Percentiles rank a stretch among this genome's conserved stretches.
These are phyloP conservation scores for Nymphicus hollandicus DNA, from an alignment of 2,113 vertebrate species.

Conservation along the genomic window DNA sequence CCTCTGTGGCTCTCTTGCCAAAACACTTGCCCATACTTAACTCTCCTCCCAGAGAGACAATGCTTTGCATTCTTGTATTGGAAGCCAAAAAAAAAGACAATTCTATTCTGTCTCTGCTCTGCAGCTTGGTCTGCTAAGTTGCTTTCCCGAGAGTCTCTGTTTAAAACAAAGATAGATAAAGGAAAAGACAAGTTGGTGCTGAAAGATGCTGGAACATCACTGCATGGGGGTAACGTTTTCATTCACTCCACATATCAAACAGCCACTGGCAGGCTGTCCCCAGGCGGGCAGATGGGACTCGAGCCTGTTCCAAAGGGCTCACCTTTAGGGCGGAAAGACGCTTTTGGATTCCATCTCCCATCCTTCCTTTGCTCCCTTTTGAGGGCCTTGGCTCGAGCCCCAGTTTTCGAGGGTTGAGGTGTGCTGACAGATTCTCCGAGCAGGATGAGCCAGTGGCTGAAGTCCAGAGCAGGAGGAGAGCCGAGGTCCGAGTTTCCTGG, in stretches of 20 bases:
- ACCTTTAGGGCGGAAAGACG: slow-evolving; percentile 45
- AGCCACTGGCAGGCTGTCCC: neutral
- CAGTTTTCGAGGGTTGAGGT: slow-evolving; percentile 25
- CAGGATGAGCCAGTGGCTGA: neutral
- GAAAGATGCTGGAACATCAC: slow-evolving; percentile 38
- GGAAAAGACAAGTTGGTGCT: slow-evolving; percentile 41
- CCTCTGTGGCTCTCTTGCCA: slow-evolving; percentile 40
- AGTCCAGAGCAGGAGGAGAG: slow-evolving; percentile 43
- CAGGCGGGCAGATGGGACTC: neutral
- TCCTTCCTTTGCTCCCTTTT: slow-evolving; percentile 46
- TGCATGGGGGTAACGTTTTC: neutral
- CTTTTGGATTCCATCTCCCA: slow-evolving; percentile 32
- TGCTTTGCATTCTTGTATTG: slow-evolving; percentile 42
- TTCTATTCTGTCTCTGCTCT: slow-evolving; percentile 35
- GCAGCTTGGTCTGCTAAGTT: slow-evolving; percentile 36
- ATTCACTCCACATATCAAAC: slow-evolving; percentile 48
- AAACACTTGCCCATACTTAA: slow-evolving; percentile 55
- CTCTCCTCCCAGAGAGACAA: slow-evolving; percentile 39
- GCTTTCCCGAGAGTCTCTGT: slow-evolving; percentile 25
- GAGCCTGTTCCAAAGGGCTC: slow-evolving; percentile 37
- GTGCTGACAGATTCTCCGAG: slow-evolving; percentile 22
- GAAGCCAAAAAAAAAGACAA: slow-evolving; percentile 34
- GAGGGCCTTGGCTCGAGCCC: slow-evolving; percentile 42
- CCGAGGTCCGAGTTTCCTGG: neutral
- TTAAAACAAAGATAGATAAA: slow-evolving; percentile 23